Conservation (phyloP, 2,113 vertebrate species). For the Nannospalax galili region DNA sequence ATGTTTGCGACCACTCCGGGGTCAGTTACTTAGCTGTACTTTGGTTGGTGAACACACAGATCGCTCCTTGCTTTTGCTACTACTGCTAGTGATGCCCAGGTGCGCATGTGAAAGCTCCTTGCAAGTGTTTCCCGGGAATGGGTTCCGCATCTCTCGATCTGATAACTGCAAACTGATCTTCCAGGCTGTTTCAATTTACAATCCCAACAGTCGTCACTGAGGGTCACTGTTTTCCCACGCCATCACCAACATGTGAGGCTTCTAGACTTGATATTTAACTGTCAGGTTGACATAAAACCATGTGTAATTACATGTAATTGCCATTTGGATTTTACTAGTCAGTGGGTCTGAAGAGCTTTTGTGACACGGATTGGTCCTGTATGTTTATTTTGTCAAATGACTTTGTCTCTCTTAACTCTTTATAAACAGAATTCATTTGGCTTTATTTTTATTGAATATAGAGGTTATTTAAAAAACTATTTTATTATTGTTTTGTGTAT, state of each 20-base stretch:
- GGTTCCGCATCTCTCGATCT: background rate
- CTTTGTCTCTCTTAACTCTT: background rate
- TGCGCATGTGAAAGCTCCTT: background rate
- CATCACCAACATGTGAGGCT: background rate
- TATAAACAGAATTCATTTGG: background rate
- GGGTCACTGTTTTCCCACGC: background rate
- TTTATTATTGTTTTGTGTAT: too few relatives aligned
- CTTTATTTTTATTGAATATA: background rate
- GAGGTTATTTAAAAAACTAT: background rate
- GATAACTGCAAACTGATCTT: background rate
- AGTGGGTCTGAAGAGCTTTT: background rate
- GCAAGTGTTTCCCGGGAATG: background rate
- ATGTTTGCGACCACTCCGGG: rapidly evolving
- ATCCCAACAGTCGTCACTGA: background rate
- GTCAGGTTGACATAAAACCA: background rate
- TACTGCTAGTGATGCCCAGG: background rate
- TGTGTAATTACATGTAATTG: background rate
- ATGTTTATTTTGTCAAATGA: constrained; percentile 22
- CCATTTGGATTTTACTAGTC: background rate
- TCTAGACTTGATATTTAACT: background rate
- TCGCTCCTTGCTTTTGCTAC: background rate
- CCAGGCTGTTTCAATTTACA: background rate
- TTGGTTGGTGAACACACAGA: rapidly evolving
- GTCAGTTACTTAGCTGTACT: rapidly evolving
- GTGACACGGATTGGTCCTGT: background rate